Percentiles rank a stretch among this genome's conserved stretches.
Evolutionary conservation across 2,888 invertebrate genomes (phyloP).

Genomic region (Drosophila anceps): DNA sequence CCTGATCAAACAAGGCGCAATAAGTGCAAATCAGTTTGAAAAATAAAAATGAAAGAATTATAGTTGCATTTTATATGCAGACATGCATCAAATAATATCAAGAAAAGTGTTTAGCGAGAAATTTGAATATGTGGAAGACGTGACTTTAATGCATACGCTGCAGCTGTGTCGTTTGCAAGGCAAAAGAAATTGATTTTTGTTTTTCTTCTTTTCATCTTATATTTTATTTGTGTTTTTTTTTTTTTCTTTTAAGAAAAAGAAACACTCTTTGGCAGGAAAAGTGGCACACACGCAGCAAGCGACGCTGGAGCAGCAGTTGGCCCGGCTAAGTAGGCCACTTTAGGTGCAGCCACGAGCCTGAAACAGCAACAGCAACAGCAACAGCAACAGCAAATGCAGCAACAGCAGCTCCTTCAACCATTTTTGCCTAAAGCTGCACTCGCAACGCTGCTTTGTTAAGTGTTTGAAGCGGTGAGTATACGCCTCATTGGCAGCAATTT

Average conservation of each 20-base stretch:
- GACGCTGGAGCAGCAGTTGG: constrained; percentile 51
- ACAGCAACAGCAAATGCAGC: neutral
- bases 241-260: constrained; percentile 31
- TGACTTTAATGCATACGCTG: constrained; percentile 51
- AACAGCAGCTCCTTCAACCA: constrained; percentile 32
- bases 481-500: constrained; percentile 54
- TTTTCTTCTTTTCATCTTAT: constrained; percentile 2
- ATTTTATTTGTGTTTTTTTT: constrained; percentile 28
- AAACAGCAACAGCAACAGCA: constrained; percentile 7
- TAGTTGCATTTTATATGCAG: neutral
- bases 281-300: constrained; percentile 55
- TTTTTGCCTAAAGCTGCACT: constrained; percentile 53
- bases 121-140: constrained; percentile 58
- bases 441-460: constrained; percentile 49
- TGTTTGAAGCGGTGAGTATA: constrained; percentile 31
- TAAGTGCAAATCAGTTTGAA: neutral
- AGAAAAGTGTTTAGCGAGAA: constrained; percentile 3
- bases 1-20: neutral
- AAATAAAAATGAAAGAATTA: no score
- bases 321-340: constrained; percentile 70
- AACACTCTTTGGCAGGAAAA: constrained; percentile 50
- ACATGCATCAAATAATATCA: neutral
- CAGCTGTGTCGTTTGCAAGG: constrained; percentile 52
- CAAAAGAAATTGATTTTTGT: constrained; percentile 66
- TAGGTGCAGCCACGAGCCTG: constrained; percentile 40